Conservation (phyloP, 2,797 vertebrate species). For the Erpetoichthys calabaricus region DNA sequence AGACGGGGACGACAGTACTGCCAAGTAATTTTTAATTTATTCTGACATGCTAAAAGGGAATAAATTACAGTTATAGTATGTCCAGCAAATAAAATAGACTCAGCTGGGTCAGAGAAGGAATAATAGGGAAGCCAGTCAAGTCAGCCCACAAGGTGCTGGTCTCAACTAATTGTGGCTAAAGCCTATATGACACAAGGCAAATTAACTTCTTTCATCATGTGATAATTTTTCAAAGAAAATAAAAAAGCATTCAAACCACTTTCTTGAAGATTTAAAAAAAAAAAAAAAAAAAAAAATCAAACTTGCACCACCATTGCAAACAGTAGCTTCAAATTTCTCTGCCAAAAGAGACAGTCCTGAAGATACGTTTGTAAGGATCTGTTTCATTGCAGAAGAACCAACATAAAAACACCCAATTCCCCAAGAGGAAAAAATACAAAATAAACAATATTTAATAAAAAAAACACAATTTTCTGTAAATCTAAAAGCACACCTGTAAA, state of each 20-base stretch:
- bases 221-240: conserved; percentile 46
- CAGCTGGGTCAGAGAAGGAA: conserved; percentile 49
- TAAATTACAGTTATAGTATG: conserved; percentile 69
- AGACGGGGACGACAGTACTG: conserved; percentile 30
- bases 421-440: conserved; percentile 27
- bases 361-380: conserved; percentile 29
- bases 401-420: conserved; percentile 32
- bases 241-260: conserved; percentile 22
- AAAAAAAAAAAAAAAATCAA: conserved; percentile 11
- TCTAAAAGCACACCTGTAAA: conserved; percentile 14
- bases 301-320: conserved; percentile 17
- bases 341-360: conserved; percentile 33
- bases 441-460: conserved; percentile 43
- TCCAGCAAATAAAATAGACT: conserved; percentile 53
- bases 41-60: conserved; percentile 74
- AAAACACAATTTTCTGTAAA: conserved; percentile 24
- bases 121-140: conserved; percentile 19
- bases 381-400: conserved; percentile 29
- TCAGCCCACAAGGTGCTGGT: conserved; percentile 22
- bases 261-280: conserved; percentile 18
- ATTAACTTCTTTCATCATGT: conserved; percentile 40
- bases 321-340: conserved; percentile 17
- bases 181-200: conserved; percentile 36
- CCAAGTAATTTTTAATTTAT: conserved; percentile 42
- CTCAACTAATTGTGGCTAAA: conserved; percentile 35